phyloP scores from a whole-genome alignment of 2,888 invertebrate genomes.

The Holacanthella duospinosa region DNA sequence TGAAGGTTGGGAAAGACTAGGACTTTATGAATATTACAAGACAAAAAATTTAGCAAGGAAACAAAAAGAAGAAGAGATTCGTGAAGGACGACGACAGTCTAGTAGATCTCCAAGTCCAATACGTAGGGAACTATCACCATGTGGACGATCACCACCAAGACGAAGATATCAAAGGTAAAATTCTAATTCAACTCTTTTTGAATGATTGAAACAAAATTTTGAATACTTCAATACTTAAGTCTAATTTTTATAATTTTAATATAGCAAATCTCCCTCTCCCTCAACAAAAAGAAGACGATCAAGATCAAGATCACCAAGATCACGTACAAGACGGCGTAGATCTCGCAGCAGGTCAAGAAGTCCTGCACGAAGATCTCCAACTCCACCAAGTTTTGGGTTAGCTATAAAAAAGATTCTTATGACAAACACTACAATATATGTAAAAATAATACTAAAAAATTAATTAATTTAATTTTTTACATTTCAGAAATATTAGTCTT shows the following conservation, averaged over 20 bases:
- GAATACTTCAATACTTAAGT: neutral
- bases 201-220: conserved; percentile 4
- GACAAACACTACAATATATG: too few species aligned
- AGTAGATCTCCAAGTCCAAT: conserved; percentile 73
- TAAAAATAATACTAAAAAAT: neutral
- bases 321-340: conserved; percentile 22
- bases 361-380: conserved; percentile 45
- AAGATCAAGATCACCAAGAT: conserved; percentile 42
- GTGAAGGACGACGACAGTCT: conserved; percentile 53
- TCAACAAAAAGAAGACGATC: conserved; percentile 46
- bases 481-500: conserved; percentile 22
- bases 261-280: conserved; percentile 18
- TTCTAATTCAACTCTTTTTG: too few species aligned
- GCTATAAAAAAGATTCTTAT: too few species aligned
- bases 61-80: conserved; percentile 72
- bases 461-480: neutral
- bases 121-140: conserved; percentile 46
- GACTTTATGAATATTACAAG: conserved; percentile 93
- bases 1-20: conserved; percentile 98
- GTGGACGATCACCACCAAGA: conserved; percentile 34
- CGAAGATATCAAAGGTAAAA: conserved; percentile 38
- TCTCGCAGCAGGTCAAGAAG: conserved; percentile 44
- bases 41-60: conserved; percentile 85
- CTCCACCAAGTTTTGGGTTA: conserved; percentile 39
- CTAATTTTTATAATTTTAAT: neutral